Evolutionary conservation across 1,140 invertebrate genomes (phyloP), one percentile per base, ranked within the genome.

Genomic region (Nephotettix cincticeps): DNA sequence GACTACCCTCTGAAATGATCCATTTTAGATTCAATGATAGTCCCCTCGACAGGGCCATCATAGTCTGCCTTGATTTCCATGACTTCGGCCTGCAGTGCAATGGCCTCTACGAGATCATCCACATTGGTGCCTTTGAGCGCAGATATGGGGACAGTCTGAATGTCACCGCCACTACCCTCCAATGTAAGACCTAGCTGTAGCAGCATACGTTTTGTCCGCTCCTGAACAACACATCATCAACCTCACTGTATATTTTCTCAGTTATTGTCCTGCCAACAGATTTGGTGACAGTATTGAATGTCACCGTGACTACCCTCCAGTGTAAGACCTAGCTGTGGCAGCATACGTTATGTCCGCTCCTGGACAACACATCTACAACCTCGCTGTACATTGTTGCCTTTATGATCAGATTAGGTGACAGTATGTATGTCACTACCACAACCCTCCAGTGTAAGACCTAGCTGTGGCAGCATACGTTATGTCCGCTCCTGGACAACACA

Each of bases 221-320:
- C 87, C 93, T 95, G n/a, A n/a, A n/a, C n/a, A n/a, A n/a, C n/a
- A n/a, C n/a, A n/a, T n/a, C n/a, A n/a, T n/a, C n/a, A n/a, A n/a
- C n/a, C n/a, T n/a, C n/a, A n/a, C n/a, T n/a, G n/a, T n/a, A n/a
- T n/a, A n/a, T n/a, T n/a, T n/a, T n/a, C n/a, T n/a, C n/a, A n/a
- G n/a, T n/a, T n/a, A n/a, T n/a, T n/a, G n/a, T n/a, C n/a, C n/a
- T n/a, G n/a, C n/a, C n/a, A n/a, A n/a, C 98, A 0, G 97, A 99
- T 72, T 99, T 91, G 23, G 90, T 88, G 68, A 99, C 89, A 32
- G 89, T 89, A n/a, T 82, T 98, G 97, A 2, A 97, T 84, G 73
- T 99, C 96, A 0, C 98, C 98, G 0, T 97, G 97, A 70, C 91
- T 79, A 36, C 91, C 90, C 84, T 99, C 98, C 9, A 96, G 85